phyloP scores from a whole-genome alignment of 2,888 invertebrate genomes.

The Pristionchus exspectatus region DNA sequence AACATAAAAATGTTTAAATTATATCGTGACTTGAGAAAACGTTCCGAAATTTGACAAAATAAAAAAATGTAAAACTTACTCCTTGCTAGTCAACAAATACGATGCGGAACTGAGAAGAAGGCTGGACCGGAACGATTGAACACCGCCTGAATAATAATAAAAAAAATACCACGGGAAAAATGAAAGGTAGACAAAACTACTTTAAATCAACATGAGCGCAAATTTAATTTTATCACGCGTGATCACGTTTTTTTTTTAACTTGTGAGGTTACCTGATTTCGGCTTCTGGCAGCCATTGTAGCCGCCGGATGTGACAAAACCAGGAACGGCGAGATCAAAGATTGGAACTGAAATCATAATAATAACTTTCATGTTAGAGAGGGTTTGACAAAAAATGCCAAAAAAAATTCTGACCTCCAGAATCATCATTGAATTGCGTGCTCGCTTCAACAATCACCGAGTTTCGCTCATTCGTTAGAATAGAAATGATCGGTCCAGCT shows the following conservation, averaged over 20 bases:
- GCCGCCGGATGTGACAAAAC: neutral
- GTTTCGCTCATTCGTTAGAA: neutral
- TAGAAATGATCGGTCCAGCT: neutral
- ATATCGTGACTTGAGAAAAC: neutral
- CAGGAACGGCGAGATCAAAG: neutral
- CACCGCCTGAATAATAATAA: neutral
- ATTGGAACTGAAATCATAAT: neutral
- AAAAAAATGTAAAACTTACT: neutral
- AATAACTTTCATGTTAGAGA: neutral
- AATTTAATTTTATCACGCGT: no score
- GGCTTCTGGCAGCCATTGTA: neutral
- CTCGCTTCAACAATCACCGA: neutral
- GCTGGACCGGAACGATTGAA: neutral
- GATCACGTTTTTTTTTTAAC: neutral
- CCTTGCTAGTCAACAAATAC: neutral
- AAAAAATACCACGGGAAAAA: no score
- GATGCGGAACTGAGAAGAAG: neutral
- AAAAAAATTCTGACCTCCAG: neutral
- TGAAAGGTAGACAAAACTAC: no score
- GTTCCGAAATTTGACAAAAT: neutral
- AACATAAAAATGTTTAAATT: neutral
- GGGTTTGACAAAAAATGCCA: neutral
- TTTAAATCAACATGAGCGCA: no score
- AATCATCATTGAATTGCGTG: slow-evolving; percentile 2
- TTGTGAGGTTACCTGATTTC: neutral